Evolutionary conservation across 2,888 invertebrate species (phyloP).

Genomic region (Morinoia aosen): DNA sequence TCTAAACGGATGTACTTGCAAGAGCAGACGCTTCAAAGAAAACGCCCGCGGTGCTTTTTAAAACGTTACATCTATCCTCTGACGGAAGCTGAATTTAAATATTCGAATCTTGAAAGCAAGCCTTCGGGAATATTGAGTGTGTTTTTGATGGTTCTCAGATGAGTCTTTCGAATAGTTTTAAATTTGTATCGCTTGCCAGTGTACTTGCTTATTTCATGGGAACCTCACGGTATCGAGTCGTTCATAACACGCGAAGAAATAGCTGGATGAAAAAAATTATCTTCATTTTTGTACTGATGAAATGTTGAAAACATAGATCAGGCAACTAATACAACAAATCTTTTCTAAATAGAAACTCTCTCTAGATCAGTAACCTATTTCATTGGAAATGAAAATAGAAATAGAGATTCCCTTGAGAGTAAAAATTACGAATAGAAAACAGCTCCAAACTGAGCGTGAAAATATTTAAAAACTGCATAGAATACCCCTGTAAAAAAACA

Average conservation of each 20-base stretch:
- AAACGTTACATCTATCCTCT: background rate
- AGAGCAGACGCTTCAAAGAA: background rate
- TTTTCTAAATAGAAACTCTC: background rate
- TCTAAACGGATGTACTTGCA: background rate
- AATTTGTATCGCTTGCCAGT: background rate
- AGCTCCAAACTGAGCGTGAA: no score
- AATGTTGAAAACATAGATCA: no score
- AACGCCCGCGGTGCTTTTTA: background rate
- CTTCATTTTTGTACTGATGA: background rate
- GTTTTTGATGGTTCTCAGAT: background rate
- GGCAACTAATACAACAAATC: background rate
- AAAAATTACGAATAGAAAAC: no score
- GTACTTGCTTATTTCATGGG: background rate
- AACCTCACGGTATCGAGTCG: no score
- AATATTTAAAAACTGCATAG: no score
- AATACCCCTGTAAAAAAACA: no score
- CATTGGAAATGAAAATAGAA: no score
- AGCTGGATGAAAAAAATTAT: background rate
- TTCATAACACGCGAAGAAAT: background rate
- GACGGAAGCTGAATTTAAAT: background rate
- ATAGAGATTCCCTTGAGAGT: no score
- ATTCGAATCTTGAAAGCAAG: background rate
- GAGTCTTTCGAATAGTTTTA: background rate
- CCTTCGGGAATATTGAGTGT: background rate
- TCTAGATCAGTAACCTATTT: no score